phyloP scores from a whole-genome alignment of 2,888 invertebrate species.

The Aricia artaxerxes region DNA sequence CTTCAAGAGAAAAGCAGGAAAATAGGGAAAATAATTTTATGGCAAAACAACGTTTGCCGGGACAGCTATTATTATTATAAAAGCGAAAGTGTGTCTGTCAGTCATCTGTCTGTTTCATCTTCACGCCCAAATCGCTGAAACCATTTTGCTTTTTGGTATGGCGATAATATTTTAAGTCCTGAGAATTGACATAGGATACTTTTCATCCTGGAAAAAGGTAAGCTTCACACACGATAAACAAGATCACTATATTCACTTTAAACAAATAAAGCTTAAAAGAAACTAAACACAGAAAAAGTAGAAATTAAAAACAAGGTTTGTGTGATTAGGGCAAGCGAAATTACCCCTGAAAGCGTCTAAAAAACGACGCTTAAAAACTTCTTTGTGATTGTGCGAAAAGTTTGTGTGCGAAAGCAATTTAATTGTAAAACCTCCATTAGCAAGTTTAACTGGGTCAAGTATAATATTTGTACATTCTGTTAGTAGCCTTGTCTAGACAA shows the following conservation, averaged over 20 bases:
- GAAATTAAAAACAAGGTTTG: background rate
- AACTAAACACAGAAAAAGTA: background rate
- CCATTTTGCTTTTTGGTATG: no score
- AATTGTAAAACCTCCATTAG: constrained; percentile 1
- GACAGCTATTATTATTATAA: no score
- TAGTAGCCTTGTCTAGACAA: background rate
- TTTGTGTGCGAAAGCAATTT: background rate
- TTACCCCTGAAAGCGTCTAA: background rate
- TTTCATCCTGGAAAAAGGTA: no score
- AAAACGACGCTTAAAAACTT: constrained; percentile 4
- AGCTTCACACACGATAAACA: no score
- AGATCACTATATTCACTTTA: background rate
- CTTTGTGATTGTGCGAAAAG: constrained; percentile 15
- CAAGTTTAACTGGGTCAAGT: constrained; percentile 19
- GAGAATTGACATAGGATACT: no score
- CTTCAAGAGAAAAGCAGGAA: no score
- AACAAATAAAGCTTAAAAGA: background rate
- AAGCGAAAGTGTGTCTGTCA: no score
- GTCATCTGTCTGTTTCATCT: no score
- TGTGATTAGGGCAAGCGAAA: constrained; percentile 6
- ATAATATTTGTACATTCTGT: background rate
- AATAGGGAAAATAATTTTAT: no score
- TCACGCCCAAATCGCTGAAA: no score
- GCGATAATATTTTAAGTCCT: no score
- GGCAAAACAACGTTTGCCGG: no score